phyloP scores from a whole-genome alignment of 2,113 vertebrate genomes.

The Ochotona princeps region DNA sequence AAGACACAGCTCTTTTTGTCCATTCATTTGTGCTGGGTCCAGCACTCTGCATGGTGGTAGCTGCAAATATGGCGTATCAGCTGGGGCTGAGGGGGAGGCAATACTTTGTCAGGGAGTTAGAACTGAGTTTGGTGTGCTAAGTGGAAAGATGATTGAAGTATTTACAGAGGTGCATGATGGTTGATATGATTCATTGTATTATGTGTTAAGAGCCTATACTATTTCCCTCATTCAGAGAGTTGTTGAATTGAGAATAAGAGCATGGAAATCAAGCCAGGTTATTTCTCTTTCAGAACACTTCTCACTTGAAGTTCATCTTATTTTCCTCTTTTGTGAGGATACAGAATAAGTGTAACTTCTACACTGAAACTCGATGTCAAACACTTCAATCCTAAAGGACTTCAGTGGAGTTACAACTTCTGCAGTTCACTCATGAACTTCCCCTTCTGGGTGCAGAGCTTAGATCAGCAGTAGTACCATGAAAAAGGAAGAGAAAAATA shows the following conservation, averaged over 20 bases:
- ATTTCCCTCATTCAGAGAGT: constrained; percentile 63
- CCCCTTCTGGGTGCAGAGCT: constrained; percentile 38
- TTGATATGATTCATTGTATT: constrained; percentile 71
- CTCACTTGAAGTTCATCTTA: constrained; percentile 58
- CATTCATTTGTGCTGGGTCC: neutral
- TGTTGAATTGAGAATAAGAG: constrained; percentile 51
- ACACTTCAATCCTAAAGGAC: constrained; percentile 59
- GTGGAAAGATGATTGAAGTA: constrained; percentile 2
- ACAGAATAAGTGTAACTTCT: constrained; percentile 61
- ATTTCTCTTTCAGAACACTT: constrained; percentile 46
- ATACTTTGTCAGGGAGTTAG: neutral
- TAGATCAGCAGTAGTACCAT: constrained; percentile 33
- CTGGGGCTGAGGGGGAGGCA: neutral
- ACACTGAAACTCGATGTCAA: constrained; percentile 65
- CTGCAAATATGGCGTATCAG: neutral
- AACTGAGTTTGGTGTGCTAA: constrained; percentile 17
- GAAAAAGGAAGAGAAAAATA: neutral
- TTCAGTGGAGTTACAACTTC: constrained; percentile 4
- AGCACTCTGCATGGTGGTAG: neutral
- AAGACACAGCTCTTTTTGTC: neutral
- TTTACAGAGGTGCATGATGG: constrained; percentile 24
- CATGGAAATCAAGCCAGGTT: constrained; percentile 51
- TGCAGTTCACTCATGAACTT: constrained; percentile 68
- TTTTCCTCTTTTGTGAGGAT: constrained; percentile 59
- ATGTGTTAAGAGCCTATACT: constrained; percentile 66